Evolutionary conservation across 1,140 invertebrate species (phyloP).

Genomic region (Planococcus citri): DNA sequence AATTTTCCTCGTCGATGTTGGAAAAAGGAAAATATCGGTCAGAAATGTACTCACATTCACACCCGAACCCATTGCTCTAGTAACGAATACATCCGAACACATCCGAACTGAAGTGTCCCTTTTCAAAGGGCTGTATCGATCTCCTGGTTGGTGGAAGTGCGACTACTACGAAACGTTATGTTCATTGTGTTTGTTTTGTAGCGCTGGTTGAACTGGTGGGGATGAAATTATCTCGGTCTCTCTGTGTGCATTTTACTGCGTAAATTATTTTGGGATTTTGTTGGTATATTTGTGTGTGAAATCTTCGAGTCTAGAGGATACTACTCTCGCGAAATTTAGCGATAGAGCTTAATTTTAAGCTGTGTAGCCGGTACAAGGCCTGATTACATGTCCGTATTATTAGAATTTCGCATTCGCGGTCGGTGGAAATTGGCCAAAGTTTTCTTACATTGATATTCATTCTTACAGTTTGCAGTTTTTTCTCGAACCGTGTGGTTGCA

Average conservation of each 20-base stretch:
- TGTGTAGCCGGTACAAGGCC: not conserved
- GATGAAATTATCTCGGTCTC: not conserved
- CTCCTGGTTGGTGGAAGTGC: too few species aligned
- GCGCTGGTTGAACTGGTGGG: not conserved
- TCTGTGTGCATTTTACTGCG: not conserved
- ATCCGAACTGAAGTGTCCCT: not conserved
- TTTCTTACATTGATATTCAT: not conserved
- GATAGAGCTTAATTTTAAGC: not conserved
- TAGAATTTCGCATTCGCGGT: not conserved
- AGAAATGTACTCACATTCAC: not conserved
- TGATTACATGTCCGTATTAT: constrained; percentile 3
- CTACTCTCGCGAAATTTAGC: not conserved
- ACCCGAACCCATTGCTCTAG: not conserved
- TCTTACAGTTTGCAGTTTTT: not conserved
- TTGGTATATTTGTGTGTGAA: not conserved
- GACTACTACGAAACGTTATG: not conserved
- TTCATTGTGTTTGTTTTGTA: constrained; percentile 1
- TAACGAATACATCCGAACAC: not conserved
- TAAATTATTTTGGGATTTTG: not conserved
- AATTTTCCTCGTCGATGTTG: not conserved
- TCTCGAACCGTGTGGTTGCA: not conserved
- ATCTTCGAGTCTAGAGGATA: not conserved
- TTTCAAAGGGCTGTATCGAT: not conserved
- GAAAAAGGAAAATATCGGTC: constrained; percentile 1
- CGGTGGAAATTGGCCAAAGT: not conserved